Percentiles rank a stretch among this genome's conserved stretches.
Evolutionary conservation across 2,888 invertebrate species (phyloP).

Genomic region (Melanostoma mellinum): DNA sequence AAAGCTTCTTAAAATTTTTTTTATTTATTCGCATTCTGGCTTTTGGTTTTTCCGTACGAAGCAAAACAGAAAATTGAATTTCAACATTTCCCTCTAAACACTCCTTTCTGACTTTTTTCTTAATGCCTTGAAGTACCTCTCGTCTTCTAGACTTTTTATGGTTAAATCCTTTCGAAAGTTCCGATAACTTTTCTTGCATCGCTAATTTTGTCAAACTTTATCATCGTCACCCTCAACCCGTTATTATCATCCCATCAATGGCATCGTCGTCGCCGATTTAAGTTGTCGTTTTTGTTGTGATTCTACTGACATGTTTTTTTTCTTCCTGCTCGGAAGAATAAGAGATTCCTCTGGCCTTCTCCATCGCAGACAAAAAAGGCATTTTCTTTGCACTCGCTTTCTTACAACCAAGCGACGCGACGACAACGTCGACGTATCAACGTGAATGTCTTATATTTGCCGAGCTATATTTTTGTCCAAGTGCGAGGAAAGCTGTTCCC

Average conservation of each 20-base stretch:
- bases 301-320: constrained; percentile 48
- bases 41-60: constrained; percentile 36
- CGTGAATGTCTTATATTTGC: constrained; percentile 42
- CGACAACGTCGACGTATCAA: constrained; percentile 33
- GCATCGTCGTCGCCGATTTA: constrained; percentile 37
- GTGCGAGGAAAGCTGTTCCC: constrained; percentile 17
- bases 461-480: constrained; percentile 24
- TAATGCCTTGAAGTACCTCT: constrained; percentile 21
- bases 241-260: constrained; percentile 60
- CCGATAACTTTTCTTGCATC: constrained; percentile 68
- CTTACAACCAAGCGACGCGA: constrained; percentile 21
- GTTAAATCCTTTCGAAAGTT: constrained; percentile 63
- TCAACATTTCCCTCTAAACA: constrained; percentile 54
- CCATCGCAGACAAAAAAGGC: constrained; percentile 10
- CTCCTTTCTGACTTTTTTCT: neutral
- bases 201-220: constrained; percentile 73
- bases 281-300: constrained; percentile 51
- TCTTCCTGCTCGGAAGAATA: neutral
- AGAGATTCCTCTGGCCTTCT: constrained; percentile 16
- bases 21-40: constrained; percentile 10
- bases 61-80: constrained; percentile 68
- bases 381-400: constrained; percentile 46
- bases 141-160: constrained; percentile 7
- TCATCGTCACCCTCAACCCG: constrained; percentile 67
- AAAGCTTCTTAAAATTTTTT: constrained; percentile 47